Base-by-base conservation (phyloP, 2,113 vertebrate genomes). In the Hemicordylus capensis region DNA sequence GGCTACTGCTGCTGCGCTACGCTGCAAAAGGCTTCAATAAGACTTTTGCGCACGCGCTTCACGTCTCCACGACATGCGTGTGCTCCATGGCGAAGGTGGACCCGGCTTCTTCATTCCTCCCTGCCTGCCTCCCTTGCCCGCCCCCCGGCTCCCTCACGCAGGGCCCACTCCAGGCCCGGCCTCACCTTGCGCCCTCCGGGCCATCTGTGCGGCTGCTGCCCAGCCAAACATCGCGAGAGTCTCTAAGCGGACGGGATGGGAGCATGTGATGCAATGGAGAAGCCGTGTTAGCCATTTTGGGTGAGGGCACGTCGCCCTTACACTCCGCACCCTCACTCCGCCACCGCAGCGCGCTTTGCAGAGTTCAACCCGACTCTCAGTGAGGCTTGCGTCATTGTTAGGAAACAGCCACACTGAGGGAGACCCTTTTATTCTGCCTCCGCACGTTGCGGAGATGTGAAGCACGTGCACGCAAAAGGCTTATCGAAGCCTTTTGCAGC, bases 51-150 rank as follows among this genome's bases (percentile, higher is more conserved):
- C n/a, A n/a, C n/a, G n/a, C n/a, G n/a, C n/a, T n/a, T n/a, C n/a
- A n/a, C n/a, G n/a, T n/a, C n/a, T n/a, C n/a, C n/a, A n/a, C n/a
- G n/a, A n/a, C n/a, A n/a, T n/a, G n/a, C n/a, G n/a, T 95, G 76
- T 94, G 87, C 72, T 96, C 96, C 95, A 96, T 95, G 82, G 54
- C 84, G 12, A 37, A 39, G 26, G 34, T 61, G 24, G 31, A 9
- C 54, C 11, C 37, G 46, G 17, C 14, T 37, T 9, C 34, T 8
- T 11, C 26, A 24, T 54, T 17, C 76, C 37, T 56, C 66, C 39
- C 67, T 15, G 10, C 48, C n/a, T n/a, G n/a, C n/a, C n/a, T n/a
- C n/a, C n/a, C n/a, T n/a, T n/a, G n/a, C n/a, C 48, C 31, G 70
- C 46, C 5, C n/a, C 28, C 31, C n/a, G 19, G n/a, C 24, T 14